Percentiles rank a stretch among this genome's conserved stretches.
Evolutionary conservation across 2,797 vertebrate species (phyloP).

Genomic region (Loris lydekkerianus): DNA sequence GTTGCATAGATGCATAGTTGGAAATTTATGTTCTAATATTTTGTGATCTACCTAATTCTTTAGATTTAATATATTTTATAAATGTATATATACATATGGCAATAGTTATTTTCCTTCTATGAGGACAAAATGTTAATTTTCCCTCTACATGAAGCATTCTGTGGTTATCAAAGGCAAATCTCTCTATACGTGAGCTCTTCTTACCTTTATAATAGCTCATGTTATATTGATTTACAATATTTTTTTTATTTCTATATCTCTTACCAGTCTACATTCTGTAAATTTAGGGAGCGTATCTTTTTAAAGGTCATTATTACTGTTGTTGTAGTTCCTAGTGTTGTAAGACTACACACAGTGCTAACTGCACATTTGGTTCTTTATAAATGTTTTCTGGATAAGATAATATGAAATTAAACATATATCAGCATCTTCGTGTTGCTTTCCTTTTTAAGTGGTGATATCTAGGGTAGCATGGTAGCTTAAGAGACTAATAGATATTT

Average conservation of each 20-base stretch:
- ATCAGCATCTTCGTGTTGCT: neutral
- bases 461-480: neutral
- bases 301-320: neutral
- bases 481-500: neutral
- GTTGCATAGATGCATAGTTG: neutral
- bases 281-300: neutral
- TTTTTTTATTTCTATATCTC: neutral
- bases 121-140: neutral
- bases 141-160: neutral
- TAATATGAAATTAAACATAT: neutral
- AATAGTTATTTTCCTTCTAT: neutral
- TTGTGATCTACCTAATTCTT: neutral
- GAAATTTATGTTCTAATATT: neutral
- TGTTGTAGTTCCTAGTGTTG: neutral
- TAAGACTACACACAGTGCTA: neutral
- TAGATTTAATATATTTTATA: neutral
- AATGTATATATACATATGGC: neutral
- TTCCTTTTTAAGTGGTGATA: neutral
- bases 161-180: neutral
- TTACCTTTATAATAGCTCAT: neutral
- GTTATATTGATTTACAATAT: neutral
- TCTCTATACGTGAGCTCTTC: neutral
- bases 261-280: neutral
- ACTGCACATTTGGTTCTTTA: neutral
- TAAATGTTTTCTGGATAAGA: neutral